Percentiles rank a stretch among this genome's conserved stretches.
These are phyloP conservation scores for Neodon shergylaensis DNA, from an alignment of 2,113 vertebrate species.

Conservation along the genomic window DNA sequence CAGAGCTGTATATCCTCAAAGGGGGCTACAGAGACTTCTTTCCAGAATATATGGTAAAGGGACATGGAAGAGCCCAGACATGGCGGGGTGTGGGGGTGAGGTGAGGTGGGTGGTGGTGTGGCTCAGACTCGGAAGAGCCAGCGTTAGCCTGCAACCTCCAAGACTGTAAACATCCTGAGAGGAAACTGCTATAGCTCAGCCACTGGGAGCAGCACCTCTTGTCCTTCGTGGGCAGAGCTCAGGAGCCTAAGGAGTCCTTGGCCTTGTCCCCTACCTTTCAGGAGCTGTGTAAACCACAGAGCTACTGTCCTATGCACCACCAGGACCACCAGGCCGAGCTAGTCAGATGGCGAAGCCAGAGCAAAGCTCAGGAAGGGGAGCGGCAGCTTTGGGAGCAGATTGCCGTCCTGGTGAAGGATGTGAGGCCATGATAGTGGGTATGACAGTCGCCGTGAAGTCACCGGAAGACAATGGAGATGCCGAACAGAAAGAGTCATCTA, in stretches of 20 bases:
- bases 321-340: conserved; percentile 86
- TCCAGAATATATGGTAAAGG: conserved; percentile 80
- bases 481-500: conserved; percentile 1
- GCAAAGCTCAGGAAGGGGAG: conserved; percentile 76
- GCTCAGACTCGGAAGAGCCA: not conserved
- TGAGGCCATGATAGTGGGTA: not conserved
- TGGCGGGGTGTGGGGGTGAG: not conserved
- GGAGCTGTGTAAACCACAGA: conserved; percentile 85
- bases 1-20: conserved; percentile 86
- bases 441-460: not conserved
- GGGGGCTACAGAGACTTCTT: conserved; percentile 88
- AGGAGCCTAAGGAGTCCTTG: not conserved
- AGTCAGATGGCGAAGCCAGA: conserved; percentile 79
- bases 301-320: conserved; percentile 85
- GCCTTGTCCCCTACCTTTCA: conserved; percentile 63
- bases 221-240: not conserved
- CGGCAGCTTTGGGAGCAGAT: conserved; percentile 74
- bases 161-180: not conserved
- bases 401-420: conserved; percentile 73
- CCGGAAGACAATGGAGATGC: not conserved
- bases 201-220: not conserved
- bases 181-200: conserved; percentile 3
- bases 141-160: not conserved
- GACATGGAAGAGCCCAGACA: not conserved
- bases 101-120: not conserved